phyloP scores from a whole-genome alignment of 1,140 invertebrate genomes.

The Hypothenemus hampei region DNA sequence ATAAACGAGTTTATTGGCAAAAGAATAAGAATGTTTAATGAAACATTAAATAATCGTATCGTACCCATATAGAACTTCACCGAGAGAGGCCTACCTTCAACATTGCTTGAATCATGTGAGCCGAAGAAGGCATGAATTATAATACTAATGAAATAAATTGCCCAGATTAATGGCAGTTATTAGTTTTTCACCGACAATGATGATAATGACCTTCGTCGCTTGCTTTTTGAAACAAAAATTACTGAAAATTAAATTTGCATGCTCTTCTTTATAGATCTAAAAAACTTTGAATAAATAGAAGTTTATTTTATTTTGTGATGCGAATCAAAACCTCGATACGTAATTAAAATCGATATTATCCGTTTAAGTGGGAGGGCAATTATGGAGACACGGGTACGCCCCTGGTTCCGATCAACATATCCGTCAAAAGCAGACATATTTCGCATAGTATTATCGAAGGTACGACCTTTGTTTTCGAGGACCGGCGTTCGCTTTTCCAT shows the following conservation, averaged over 20 bases:
- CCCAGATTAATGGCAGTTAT: slow-evolving; percentile 43
- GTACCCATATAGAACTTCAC: too few relatives aligned
- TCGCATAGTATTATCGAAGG: slow-evolving; percentile 12
- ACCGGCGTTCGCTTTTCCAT: slow-evolving; percentile 10
- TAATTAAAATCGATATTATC: too few relatives aligned
- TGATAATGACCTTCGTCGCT: slow-evolving; percentile 43
- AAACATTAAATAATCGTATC: too few relatives aligned
- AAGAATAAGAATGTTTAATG: too few relatives aligned
- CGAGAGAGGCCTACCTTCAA: slow-evolving; percentile 11
- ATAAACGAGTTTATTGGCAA: too few relatives aligned
- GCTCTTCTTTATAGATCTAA: too few relatives aligned
- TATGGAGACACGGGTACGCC: slow-evolving; percentile 11
- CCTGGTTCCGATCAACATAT: slow-evolving; percentile 11
- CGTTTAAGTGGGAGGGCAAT: neutral
- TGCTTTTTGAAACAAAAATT: slow-evolving; percentile 30
- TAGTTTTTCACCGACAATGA: slow-evolving; percentile 42
- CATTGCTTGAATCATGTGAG: slow-evolving; percentile 39
- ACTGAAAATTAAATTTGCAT: slow-evolving; percentile 32
- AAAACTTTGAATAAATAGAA: too few relatives aligned
- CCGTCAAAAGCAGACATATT: slow-evolving; percentile 13
- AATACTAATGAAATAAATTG: slow-evolving; percentile 47
- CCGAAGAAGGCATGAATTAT: slow-evolving; percentile 41
- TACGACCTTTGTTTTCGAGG: slow-evolving; percentile 9
- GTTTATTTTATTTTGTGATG: too few relatives aligned
- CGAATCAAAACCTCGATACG: too few relatives aligned